Evolutionary conservation across 1,140 invertebrate species (phyloP), one percentile per base, ranked within the genome.

Genomic region (Drosophila busckii): DNA sequence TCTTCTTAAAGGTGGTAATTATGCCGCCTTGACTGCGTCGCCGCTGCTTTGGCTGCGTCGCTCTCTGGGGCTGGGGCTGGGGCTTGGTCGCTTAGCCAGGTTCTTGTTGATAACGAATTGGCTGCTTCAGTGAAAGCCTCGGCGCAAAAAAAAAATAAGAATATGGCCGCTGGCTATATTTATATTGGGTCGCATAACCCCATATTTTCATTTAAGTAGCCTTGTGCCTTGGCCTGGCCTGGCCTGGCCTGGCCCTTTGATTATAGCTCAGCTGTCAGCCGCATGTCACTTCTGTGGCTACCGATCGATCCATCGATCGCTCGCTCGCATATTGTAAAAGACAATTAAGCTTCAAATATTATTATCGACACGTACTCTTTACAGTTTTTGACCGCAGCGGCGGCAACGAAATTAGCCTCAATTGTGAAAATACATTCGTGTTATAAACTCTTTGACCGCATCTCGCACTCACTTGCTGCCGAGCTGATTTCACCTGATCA

Each of bases 1-100:
- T 83, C 70, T 84, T 84, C 73, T 62, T 75, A 82, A 84, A 84
- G 80, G 80, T 84, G 80, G 80, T 84, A 84, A 84, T 84, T 84
- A 84, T 84, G 80, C 76, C n/a, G n/a, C n/a, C 65, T 67, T 59
- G 67, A 55, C 62, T 53, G 49, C 38, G 25, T 49, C 44, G 26
- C 19, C 35, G 34, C 19, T 41, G 17, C 41, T 42, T 42, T 56
- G 42, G 58, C 6, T 32, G 34, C 8, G 46, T 19, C 16, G 40
- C 41, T 38, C 52, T 54, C n/a, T n/a, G n/a, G n/a, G n/a, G n/a
- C 42, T 65, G 60, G 25, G 32, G 34, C 40, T 20, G 17, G 22
- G 44, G 37, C 38, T 53, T 37, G 19, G 32, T 44, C 46, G 55
- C 61, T 50, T 35, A 8, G 25, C 22, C 46, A 32, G 29, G 10